A percentile compares a stretch with the other conserved stretches of the same genome.
Evolutionary conservation across 2,113 vertebrate species (phyloP).

Genomic region (Planiliza haematocheilus): DNA sequence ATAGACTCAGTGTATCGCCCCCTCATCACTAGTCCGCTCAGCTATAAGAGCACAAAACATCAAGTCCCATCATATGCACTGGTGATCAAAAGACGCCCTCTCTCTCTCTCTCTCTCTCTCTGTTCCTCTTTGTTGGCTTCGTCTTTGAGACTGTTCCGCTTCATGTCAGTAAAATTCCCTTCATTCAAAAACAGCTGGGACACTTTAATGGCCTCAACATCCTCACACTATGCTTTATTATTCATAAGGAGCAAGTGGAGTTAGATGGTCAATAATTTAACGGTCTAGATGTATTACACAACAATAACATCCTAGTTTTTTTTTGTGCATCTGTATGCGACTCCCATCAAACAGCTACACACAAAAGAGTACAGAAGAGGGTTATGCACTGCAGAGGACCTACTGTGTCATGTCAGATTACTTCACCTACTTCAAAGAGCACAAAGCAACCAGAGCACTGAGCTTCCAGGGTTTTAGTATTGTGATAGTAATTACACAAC

Average conservation of each 20-base stretch:
- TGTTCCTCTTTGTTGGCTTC: not conserved
- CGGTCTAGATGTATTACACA: not conserved
- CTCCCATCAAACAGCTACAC: not conserved
- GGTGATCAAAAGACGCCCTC: slow-evolving; percentile 40
- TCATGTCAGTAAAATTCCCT: not conserved
- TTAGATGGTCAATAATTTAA: slow-evolving; percentile 63
- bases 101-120: slow-evolving; percentile 19
- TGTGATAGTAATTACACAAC: no score
- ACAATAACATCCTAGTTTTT: not conserved
- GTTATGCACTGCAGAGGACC: not conserved
- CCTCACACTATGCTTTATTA: slow-evolving; percentile 23
- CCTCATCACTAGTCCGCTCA: slow-evolving; percentile 79
- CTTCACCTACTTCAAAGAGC: not conserved
- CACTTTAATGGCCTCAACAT: slow-evolving; percentile 29
- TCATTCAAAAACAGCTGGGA: not conserved
- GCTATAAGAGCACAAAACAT: slow-evolving; percentile 60
- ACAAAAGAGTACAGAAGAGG: not conserved
- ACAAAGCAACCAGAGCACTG: not conserved
- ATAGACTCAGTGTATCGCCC: slow-evolving; percentile 68
- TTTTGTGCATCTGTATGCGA: not conserved
- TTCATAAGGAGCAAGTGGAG: slow-evolving; percentile 36
- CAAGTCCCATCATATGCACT: slow-evolving; percentile 32
- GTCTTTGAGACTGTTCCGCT: not conserved
- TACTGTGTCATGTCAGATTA: slow-evolving; percentile 43
- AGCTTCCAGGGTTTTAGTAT: no score